phyloP scores from a whole-genome alignment of 2,797 vertebrate species.

The Enoplosus armatus region DNA sequence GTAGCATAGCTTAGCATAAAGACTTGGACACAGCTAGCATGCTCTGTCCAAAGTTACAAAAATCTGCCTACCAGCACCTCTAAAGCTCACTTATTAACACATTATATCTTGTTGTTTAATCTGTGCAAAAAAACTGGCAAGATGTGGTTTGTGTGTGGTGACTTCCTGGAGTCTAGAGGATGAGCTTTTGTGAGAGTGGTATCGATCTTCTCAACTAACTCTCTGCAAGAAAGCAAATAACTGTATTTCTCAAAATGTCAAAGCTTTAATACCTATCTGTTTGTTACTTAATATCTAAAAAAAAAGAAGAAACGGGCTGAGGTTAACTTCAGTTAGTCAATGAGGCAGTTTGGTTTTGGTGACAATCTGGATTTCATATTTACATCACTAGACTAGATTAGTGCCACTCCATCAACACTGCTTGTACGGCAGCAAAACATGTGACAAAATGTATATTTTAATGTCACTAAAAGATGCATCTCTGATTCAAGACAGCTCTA shows the following conservation, averaged over 20 bases:
- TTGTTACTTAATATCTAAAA: not conserved
- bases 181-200: not conserved
- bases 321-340: not conserved
- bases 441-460: constrained; percentile 8
- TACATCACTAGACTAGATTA: not conserved
- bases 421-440: not conserved
- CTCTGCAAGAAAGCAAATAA: not conserved
- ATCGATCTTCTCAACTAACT: not conserved
- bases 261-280: not conserved
- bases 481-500: constrained; percentile 8
- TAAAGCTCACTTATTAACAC: not conserved
- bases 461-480: constrained; percentile 4
- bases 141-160: not conserved
- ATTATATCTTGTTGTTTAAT: not conserved
- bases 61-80: not conserved
- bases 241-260: not conserved
- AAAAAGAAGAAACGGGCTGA: not conserved
- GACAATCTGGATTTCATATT: not conserved
- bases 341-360: not conserved
- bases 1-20: not conserved
- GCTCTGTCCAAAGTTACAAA: not conserved
- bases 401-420: not conserved
- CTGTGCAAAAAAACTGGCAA: not conserved
- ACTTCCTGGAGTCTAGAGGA: not conserved
- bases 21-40: not conserved